These are phyloP conservation scores for Dryas iulia DNA, from an alignment of 1,140 invertebrate species.

Conservation along the genomic window DNA sequence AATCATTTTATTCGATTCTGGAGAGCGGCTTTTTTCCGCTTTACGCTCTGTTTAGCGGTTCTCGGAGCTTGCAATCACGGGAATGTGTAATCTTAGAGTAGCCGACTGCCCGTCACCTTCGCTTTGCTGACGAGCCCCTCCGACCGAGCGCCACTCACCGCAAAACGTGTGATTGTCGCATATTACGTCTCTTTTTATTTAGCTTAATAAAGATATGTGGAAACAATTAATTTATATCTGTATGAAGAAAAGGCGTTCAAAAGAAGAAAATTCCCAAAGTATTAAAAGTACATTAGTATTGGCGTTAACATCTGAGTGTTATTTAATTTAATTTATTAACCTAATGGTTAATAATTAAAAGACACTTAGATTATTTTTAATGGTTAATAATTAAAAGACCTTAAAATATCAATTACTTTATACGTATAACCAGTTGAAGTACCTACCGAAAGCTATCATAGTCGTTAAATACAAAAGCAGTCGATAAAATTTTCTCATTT, in stretches of 20 bases:
- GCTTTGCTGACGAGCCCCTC: constrained; percentile 47
- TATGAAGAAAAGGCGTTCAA: no score
- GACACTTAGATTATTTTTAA: no score
- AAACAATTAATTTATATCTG: not conserved
- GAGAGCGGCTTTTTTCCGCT: constrained; percentile 74
- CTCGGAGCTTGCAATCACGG: constrained; percentile 56
- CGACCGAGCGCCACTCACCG: constrained; percentile 46
- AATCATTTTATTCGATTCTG: constrained; percentile 82
- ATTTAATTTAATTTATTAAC: no score
- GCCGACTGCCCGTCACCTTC: constrained; percentile 41
- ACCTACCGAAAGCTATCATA: no score
- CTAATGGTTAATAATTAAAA: no score
- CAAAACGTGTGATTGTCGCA: constrained; percentile 20
- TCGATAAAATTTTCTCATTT: not conserved
- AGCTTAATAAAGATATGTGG: not conserved
- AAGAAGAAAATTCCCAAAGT: no score
- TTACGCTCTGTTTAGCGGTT: constrained; percentile 76
- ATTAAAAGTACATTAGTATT: no score
- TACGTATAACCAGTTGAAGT: no score
- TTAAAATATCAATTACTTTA: not conserved
- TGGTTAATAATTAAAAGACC: no score
- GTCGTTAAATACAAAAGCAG: not conserved
- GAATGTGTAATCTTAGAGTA: constrained; percentile 41
- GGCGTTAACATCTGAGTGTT: no score
- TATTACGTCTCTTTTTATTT: not conserved